These are phyloP conservation scores for Stichodactyla mertensii DNA, from an alignment of 64 coral and sea anemone genomes.

Conservation along the genomic window DNA sequence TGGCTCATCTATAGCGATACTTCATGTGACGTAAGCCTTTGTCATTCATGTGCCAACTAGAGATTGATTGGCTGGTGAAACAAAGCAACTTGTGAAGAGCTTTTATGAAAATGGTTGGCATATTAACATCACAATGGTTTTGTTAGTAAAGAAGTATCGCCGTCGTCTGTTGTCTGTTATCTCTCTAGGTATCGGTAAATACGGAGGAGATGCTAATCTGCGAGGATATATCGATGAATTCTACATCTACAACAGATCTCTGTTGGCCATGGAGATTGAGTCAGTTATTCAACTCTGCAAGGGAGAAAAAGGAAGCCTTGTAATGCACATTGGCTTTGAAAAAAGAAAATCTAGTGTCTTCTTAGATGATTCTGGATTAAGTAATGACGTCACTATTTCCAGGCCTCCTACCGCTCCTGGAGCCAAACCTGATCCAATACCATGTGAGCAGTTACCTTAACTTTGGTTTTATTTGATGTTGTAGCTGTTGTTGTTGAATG, in stretches of 20 bases:
- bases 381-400: constrained; percentile 64
- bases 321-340: constrained; percentile 83
- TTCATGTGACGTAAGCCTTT: too few species aligned
- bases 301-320: constrained; percentile 54
- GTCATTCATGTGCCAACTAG: too few species aligned
- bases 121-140: too few species aligned
- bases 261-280: constrained; percentile 67
- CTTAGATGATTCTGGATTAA: constrained; percentile 78
- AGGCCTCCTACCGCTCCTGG: constrained; percentile 25
- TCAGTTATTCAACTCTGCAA: constrained; percentile 58
- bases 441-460: constrained; percentile 22
- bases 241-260: constrained; percentile 92
- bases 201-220: constrained; percentile 49
- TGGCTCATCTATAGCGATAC: too few species aligned
- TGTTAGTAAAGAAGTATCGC: neutral
- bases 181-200: constrained; percentile 62
- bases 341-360: constrained; percentile 61
- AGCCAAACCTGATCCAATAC: constrained; percentile 26
- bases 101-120: too few species aligned
- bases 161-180: neutral
- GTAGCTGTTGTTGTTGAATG: neutral
- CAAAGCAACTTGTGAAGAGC: too few species aligned
- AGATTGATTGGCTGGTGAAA: too few species aligned
- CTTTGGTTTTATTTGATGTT: neutral
- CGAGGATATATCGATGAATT: constrained; percentile 88